Conservation (phyloP, 2,113 vertebrate species). For the Pandion haliaetus region DNA sequence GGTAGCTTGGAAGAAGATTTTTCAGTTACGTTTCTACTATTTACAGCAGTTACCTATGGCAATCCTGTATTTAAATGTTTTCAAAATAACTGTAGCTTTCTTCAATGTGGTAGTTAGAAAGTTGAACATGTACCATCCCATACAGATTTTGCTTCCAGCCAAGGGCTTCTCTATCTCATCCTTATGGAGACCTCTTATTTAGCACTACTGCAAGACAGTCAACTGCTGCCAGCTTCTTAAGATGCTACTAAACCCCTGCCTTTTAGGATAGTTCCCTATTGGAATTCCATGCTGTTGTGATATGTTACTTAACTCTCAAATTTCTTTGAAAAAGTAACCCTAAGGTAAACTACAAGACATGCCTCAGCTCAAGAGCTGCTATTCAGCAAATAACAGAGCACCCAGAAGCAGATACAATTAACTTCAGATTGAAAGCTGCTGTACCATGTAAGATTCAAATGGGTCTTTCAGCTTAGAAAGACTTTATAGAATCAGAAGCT, state of each 20-base stretch:
- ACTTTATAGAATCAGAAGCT: neutral
- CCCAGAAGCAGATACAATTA: neutral
- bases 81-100: neutral
- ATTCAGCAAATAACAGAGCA: neutral
- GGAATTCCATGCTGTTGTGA: neutral
- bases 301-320: neutral
- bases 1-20: neutral
- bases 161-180: neutral
- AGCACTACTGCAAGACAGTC: neutral
- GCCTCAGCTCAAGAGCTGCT: neutral
- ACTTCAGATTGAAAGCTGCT: neutral
- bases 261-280: neutral
- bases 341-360: neutral
- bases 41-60: neutral
- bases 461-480: neutral
- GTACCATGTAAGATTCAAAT: neutral
- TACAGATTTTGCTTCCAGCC: neutral
- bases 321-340: neutral
- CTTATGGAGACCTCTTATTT: neutral
- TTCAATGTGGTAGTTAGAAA: neutral
- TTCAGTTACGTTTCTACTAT: neutral
- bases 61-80: neutral
- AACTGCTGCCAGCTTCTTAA: neutral
- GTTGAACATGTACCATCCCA: neutral
- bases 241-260: neutral